Conservation (phyloP, 2,797 vertebrate genomes). For the Sciurus carolinensis region DNA sequence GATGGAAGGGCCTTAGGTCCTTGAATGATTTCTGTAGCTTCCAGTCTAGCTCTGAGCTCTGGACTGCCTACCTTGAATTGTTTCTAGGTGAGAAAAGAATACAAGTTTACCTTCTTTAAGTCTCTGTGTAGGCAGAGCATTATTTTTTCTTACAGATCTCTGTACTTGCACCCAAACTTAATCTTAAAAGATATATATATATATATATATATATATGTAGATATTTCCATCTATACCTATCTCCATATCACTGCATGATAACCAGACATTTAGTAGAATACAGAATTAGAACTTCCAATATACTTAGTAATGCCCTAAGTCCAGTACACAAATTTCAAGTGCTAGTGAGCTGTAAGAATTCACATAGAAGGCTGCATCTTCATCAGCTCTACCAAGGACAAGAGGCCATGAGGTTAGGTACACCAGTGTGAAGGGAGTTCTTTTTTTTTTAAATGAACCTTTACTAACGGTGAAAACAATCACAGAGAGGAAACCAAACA, state of each 20-base stretch:
- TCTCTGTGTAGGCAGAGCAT: neutral
- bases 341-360: neutral
- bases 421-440: neutral
- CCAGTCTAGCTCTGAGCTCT: neutral
- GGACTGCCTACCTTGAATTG: neutral
- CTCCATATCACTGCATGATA: neutral
- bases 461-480: neutral
- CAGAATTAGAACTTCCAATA: conserved; percentile 16
- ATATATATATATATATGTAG: too few species aligned
- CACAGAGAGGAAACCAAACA: neutral
- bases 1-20: neutral
- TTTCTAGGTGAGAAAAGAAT: conserved; percentile 24
- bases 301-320: neutral
- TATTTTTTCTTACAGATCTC: neutral
- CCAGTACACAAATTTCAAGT: neutral
- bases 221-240: too few species aligned
- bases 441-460: neutral
- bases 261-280: neutral
- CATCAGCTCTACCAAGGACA: neutral
- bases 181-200: too few species aligned
- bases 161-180: neutral
- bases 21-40: neutral
- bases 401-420: neutral
- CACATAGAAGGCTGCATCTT: neutral
- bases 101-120: neutral